Base-by-base conservation (phyloP, 2,113 vertebrate species). In the Agapornis roseicollis region DNA sequence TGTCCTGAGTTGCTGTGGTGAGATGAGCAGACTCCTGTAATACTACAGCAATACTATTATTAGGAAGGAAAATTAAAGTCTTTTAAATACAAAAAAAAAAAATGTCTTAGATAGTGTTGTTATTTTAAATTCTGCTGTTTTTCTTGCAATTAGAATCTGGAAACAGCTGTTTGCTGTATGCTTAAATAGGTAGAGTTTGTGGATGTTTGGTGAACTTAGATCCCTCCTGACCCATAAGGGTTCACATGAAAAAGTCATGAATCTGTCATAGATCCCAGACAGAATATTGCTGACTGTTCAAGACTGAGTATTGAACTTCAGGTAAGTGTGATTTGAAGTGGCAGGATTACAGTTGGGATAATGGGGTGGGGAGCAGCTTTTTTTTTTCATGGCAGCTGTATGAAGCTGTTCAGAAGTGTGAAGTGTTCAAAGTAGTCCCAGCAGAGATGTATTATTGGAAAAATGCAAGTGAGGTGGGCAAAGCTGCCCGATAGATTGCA, bases 401-500 rank as follows among this genome's bases (percentile, higher is more conserved):
- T 88, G 90, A 84, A 97, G 84, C 69, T 79, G 80, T 65, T 96
- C 55, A 93, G 69, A 94, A 96, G 93, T 77, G 64, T 88, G 85
- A 90, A 84, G 82, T 84, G 88, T 83, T 96, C 44, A 1, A 91
- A 97, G 79, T 95, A 94, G 92, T 94, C 95, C 96, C 95, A 91
- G 90, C 90, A 96, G 96, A 80, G 76, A 71, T 64, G 76, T 85
- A 91, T 96, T 97, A 86, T 91, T 95, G 80, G 90, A 93, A 96
- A 94, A 96, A 96, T 88, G 88, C 82, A 80, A 94, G 94, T 61
- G 72, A 90, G 90, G 94, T 96, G 92, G 92, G 85, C 82, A 96
- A 86, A 92, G 65, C 85, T 86, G 92, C 88, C 80, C 84, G 61
- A 94, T 52, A 86, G 90, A 97, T 97, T 96, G 85, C 93, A 96